Base-by-base conservation (phyloP, 2,797 vertebrate species). In the Urosaurus nigricauda region DNA sequence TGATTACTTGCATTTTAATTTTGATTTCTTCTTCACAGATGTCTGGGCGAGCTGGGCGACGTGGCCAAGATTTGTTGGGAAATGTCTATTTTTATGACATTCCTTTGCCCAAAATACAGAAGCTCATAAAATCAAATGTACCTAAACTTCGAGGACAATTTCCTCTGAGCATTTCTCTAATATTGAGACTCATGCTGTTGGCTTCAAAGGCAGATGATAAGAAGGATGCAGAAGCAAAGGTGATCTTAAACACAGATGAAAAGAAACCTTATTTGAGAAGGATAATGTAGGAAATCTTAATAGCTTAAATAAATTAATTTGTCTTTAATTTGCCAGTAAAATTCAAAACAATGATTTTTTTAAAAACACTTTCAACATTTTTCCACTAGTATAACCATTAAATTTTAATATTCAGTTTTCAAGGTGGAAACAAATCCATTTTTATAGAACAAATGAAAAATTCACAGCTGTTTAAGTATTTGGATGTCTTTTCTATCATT, bases 11-110 rank as follows among this genome's bases (percentile, higher is more conserved):
- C 37, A 47, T 21, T 51, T n/a, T 79, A 17, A 79, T 43, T 85
- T 65, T 5, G 40, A 84, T 12, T 83, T 0, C 37, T 85, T 89
- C n/a, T 85, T 93, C 90, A 32, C 89, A 96, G 96, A 96, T 96
- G 95, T 93, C 96, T 60, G 96, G 94, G n/a, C 93, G 95, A 53
- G 95, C 96, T 82, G 95, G 94, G 80, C 94, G 95, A 86, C 82
- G 95, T 90, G 94, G 96, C 24, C 94, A 95, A 68, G 95, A 96
- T 83, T 40, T 96, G n/a, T 5, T 95, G 60, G 96, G 94, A 91
- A 94, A 94, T 87, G 94, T 92, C 0, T 95, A 94, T 93, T 96
- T 96, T 90, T 96, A 90, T 86, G 83, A 93, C 82, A 94, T 97
- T 70, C 94, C 95, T 32, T 51, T 94, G 32, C 87, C 94, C 47